Base-by-base conservation (phyloP, 1,140 invertebrate species). In the Trichomalopsis sarcophagae region DNA sequence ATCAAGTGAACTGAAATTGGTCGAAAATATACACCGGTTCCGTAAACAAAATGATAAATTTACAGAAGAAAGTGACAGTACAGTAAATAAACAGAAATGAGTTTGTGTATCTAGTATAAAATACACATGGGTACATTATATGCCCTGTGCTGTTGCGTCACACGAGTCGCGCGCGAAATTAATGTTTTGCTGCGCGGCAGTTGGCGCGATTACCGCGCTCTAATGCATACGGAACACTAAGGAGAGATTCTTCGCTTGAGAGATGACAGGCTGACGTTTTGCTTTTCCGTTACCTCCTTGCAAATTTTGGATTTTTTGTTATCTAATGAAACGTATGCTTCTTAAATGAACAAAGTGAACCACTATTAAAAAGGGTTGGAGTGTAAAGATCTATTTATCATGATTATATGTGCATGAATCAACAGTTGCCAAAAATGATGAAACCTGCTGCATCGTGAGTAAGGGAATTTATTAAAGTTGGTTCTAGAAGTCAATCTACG, bases 171-270 rank as follows among this genome's bases (percentile, higher is more conserved):
- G 74, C 40, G 62, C 30, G 66, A 78, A 81, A 85, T 85, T 85
- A 75, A 85, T 27, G 78, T 71, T 81, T 76, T 68, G 79, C 78
- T 81, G 23, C 66, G 84, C 55, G 84, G 11, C 84, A 85, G 78
- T 78, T 81, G 84, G n/a, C 84, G 33, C 33, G 33, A 0, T 36
- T 36, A 3, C 33, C 33, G 33, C 33, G 33, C 77, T n/a, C 27
- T 47, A 79, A 80, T 66, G 76, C 68, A 79, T 78, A 36, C 47
- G n/a, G 11, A 66, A 44, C 9, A 78, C 78, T 23, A 2, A 77
- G 13, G 14, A 50, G 82, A 66, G 66, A 84, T 79, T 44, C 76
- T 21, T 36, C 23, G 76, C n/a, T 55, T 44, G 17, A 40, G 76
- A 84, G 68, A 80, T 81, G 84, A 74, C 47, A 84, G 13, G 0